These are phyloP conservation scores for Proctacanthus coquilletti DNA, from an alignment of 1,140 invertebrate genomes.

Conservation along the genomic window DNA sequence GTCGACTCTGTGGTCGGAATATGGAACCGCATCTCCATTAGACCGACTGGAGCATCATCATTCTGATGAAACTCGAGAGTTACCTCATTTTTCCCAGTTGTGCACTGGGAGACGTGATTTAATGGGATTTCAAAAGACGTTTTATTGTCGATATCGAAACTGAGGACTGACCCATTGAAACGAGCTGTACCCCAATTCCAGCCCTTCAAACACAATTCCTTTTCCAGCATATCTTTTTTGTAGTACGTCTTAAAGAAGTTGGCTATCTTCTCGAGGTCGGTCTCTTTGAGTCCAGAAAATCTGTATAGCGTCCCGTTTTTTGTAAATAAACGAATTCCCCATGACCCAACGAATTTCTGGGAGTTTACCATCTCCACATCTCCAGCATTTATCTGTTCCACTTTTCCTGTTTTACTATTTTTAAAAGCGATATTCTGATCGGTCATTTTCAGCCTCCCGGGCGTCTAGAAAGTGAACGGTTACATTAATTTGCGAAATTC, in stretches of 20 bases:
- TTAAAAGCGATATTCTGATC: slow-evolving; percentile 87
- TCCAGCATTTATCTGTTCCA: slow-evolving; percentile 67
- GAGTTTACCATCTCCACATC: slow-evolving; percentile 89
- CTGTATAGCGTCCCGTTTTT: slow-evolving; percentile 84
- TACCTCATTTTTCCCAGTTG: slow-evolving; percentile 96
- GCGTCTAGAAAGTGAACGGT: slow-evolving; percentile 45
- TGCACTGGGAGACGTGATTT: slow-evolving; percentile 90
- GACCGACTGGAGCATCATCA: slow-evolving; percentile 90
- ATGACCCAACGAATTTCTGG: slow-evolving; percentile 77
- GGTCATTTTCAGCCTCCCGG: slow-evolving; percentile 81
- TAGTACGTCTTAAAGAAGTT: slow-evolving; percentile 78
- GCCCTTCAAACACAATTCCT: slow-evolving; percentile 88
- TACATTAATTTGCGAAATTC: not conserved
- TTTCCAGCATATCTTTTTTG: slow-evolving; percentile 72
- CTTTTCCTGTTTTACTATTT: slow-evolving; percentile 91
- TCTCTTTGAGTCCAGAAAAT: slow-evolving; percentile 88
- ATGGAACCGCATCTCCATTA: slow-evolving; percentile 97
- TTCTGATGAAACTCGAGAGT: slow-evolving; percentile 97
- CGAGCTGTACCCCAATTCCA: slow-evolving; percentile 99
- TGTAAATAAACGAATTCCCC: slow-evolving; percentile 77
- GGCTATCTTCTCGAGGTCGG: slow-evolving; percentile 68
- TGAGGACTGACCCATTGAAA: slow-evolving; percentile 81
- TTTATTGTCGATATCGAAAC: slow-evolving; percentile 80
- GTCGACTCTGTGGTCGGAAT: slow-evolving; percentile 76
- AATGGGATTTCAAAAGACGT: slow-evolving; percentile 94